Evolutionary conservation across 2,113 vertebrate genomes (phyloP), one percentile per base, ranked within the genome.

Genomic region (Podarcis cretensis): DNA sequence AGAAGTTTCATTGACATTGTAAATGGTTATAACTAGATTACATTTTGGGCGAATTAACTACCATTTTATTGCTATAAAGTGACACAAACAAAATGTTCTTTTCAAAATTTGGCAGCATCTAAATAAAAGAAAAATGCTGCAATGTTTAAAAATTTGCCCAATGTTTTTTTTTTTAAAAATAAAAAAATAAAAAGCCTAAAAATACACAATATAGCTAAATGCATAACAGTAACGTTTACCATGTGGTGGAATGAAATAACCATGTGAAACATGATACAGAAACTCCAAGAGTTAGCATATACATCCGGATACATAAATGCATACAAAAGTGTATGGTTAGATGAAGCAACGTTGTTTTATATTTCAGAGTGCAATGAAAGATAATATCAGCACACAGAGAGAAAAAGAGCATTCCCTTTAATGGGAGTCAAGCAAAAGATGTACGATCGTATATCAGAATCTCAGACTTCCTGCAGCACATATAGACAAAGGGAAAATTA

Each of bases 221-320:
- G 48, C 57, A 83, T 37, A 91, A 88, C 81, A 10, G 7, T 86
- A 89, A 92, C 91, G 81, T 85, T 87, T 90, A 93, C 90, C 94
- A 93, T 88, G 92, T 87, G 91, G 92, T 87, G 37, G 90, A 81
- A 14, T 83, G 79, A 91, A 93, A 73, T 87, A 68, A 86, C 79
- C 68, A n/a, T 13, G 68, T 88, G 94, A 94, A 91, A 91, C 59
- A 86, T 30, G 85, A 95, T 71, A 85, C n/a, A 85, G 89, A 85
- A 94, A 94, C 78, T 88, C 91, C 77, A 48, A 83, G 78, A 76
- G 85, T n/a, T 66, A 93, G 91, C 75, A 89, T 10, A 81, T 73
- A 90, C 87, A 87, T 88, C 89, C 85, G 71, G 82, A 87, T 91
- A 65, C 88, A 94, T 83, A 93, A 93, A 93, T 66, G 66, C 78